Evolutionary conservation across 2,888 invertebrate species (phyloP).

Genomic region (Cenopis cana): DNA sequence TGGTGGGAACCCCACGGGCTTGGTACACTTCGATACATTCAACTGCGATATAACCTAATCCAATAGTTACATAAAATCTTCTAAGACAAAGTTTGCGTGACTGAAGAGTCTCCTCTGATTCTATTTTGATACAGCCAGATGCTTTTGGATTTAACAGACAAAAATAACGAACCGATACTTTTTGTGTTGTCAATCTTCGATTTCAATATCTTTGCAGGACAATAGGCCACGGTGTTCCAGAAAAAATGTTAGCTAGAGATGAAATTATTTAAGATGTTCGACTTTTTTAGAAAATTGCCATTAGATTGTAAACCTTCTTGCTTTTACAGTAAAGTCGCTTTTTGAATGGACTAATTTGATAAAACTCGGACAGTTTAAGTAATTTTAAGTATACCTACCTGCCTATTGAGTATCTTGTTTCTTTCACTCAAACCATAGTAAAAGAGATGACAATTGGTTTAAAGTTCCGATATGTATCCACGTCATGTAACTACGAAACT

Average conservation of each 20-base stretch:
- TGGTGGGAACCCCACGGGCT: too few relatives aligned
- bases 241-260: neutral
- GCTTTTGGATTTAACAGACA: conserved; percentile 23
- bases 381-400: too few relatives aligned
- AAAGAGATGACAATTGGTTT: neutral
- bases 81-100: neutral
- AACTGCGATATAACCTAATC: too few relatives aligned
- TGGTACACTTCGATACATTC: too few relatives aligned
- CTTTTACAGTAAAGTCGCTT: too few relatives aligned
- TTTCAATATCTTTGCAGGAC: conserved; percentile 11
- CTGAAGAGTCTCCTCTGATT: conserved; percentile 5
- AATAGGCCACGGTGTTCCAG: conserved; percentile 24
- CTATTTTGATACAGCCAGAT: conserved; percentile 13
- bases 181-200: conserved; percentile 38
- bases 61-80: neutral
- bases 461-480: neutral
- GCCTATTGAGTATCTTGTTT: neutral
- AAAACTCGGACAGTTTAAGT: too few relatives aligned
- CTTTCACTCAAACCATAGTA: neutral
- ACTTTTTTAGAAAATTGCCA: too few relatives aligned
- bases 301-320: too few relatives aligned
- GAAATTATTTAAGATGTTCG: too few relatives aligned
- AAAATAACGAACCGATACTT: conserved; percentile 39
- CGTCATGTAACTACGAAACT: neutral
- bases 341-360: too few relatives aligned